Evolutionary conservation across 1,140 invertebrate species (phyloP), one percentile per base, ranked within the genome.

Genomic region (Phthorimaea operculella): DNA sequence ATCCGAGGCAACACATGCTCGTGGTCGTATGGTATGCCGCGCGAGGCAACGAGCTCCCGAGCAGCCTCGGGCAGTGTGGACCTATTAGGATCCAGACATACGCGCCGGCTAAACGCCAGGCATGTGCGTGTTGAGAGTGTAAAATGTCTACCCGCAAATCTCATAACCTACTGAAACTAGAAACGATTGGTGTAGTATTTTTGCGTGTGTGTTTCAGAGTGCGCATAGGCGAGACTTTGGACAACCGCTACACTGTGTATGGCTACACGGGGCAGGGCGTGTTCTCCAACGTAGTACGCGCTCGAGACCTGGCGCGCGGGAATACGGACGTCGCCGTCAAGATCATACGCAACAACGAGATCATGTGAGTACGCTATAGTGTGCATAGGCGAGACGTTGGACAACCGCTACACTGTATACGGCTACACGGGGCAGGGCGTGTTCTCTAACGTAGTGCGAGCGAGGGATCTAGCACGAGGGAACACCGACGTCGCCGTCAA

Each of bases 211-310:
- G n/a, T n/a, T n/a, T n/a, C 62, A 79, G 98, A 56, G 97, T 99
- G 12, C 90, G 97, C 51, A 98, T 99, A 66, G 96, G 98, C 9
- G 98, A 99, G 88, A 90, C 91, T 0, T 79, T 99, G 53, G 97
- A 99, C 83, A 92, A 90, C 50, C 89, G 98, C 17, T 99, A 99
- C 76, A 87, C 90, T 70, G 97, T 99, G 1, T 99, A 96, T 87
- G 98, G 98, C 10, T 99, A 98, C 74, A 99, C 98, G 0, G 98
- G 98, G 0, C 97, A 99, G 83, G 98, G 98, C 15, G 98, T 99
- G n/a, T 99, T 99, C 85, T 98, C 96, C 68, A 99, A 98, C 79
- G 98, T 99, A 1, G 93, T 99, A 3, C 88, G 98, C 50, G 97
- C 96, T 9, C 88, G 96, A 62, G 98, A 99, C 81, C 92, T 90